Conservation (phyloP, 2,888 invertebrate genomes). For the Acanthosepion esculentum region DNA sequence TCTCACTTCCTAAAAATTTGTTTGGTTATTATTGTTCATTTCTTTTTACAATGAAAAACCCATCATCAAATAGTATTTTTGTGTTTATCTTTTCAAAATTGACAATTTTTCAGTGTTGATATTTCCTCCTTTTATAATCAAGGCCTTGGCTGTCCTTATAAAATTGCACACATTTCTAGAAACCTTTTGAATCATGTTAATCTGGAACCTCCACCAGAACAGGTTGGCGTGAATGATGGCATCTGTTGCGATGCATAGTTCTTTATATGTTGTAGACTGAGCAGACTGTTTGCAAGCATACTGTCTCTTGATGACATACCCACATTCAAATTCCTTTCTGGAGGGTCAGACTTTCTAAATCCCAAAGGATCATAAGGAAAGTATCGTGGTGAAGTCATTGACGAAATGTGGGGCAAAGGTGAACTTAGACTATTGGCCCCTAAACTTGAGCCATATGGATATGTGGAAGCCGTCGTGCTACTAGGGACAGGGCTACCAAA, state of each 20-base stretch:
- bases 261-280: constrained; percentile 91
- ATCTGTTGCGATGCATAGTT: constrained; percentile 79
- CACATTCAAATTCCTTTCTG: constrained; percentile 67
- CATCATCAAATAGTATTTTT: constrained; percentile 45
- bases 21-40: background rate
- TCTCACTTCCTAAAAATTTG: constrained; percentile 14
- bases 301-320: constrained; percentile 62
- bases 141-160: constrained; percentile 45
- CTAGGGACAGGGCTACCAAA: constrained; percentile 59
- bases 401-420: constrained; percentile 72
- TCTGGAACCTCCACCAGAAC: constrained; percentile 64
- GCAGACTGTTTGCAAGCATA: constrained; percentile 70
- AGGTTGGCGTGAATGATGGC: constrained; percentile 67
- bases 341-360: constrained; percentile 82
- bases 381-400: constrained; percentile 75
- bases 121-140: constrained; percentile 36
- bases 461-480: constrained; percentile 58
- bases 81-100: constrained; percentile 34
- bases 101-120: constrained; percentile 18
- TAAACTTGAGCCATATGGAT: constrained; percentile 61
- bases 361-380: constrained; percentile 92
- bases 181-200: constrained; percentile 59
- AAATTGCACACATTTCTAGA: constrained; percentile 47
- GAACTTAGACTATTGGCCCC: constrained; percentile 67
- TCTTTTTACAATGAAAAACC: constrained; percentile 45